Evolutionary conservation across 2,888 invertebrate genomes (phyloP), one percentile per base, ranked within the genome.

Genomic region (Crioceris asparagi): DNA sequence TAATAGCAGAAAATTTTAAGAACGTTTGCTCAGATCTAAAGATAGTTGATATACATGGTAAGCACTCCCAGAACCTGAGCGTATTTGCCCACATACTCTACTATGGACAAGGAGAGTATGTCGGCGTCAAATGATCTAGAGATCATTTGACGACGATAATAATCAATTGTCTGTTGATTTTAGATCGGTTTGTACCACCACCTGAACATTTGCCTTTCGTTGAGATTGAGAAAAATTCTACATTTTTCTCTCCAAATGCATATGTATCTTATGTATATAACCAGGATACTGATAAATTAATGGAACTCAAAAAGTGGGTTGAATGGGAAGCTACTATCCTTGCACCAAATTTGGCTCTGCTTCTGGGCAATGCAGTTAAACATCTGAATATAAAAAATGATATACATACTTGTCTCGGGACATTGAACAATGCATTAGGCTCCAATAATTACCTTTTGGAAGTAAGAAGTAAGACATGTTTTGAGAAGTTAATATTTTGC

Each of bases 181-280:
- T 51, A 75, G 75, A 69, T 54, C 53, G 57, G 39, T 55, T 64
- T 42, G 62, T 72, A 49, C 63, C 70, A 52, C 70, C 71, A 33
- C 71, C 76, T 1, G 66, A 70, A 35, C 70, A 74, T 41, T 67
- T 85, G 45, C 86, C 87, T 0, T 69, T 74, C 32, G 62, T 85
- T 32, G 71, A 74, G 52, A 61, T 81, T 25, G 71, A 77, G 39
- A 70, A 71, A 34, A 75, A 75, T 26, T 55, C 72, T 12, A 66
- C 64, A 31, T 62, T 87, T 53, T 85, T 85, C 64, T 79, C 83
- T 29, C 70, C 77, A 36, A 81, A 80, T 63, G 78, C 83, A 1
- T 79, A 79, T 1, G 67, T 76, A 11, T 74, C 75, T 55, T 79
- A 76, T 56, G 60, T 86, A 32, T 68, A 77, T 39, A 74, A 75